Percentiles rank a stretch among this genome's conserved stretches.
Conservation (phyloP, 2,888 invertebrate species). For the Amphimallon solstitiale region DNA sequence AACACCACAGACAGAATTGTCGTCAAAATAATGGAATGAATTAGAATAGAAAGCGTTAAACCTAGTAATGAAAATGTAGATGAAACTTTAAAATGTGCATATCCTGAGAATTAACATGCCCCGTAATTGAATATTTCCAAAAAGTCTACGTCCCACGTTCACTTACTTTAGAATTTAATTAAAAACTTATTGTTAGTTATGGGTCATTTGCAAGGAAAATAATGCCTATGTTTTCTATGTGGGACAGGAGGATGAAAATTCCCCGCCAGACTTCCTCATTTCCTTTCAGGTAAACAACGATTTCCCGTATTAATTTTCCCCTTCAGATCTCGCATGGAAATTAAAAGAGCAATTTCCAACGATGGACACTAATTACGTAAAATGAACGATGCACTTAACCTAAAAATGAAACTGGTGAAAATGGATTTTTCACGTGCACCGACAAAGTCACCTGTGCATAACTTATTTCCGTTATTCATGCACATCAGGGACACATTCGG, state of each 20-base stretch:
- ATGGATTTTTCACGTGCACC: too few species aligned
- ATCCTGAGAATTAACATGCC: not conserved
- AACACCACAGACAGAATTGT: too few species aligned
- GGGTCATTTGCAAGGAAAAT: not conserved
- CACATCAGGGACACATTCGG: too few species aligned
- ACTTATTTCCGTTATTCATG: too few species aligned
- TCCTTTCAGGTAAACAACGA: not conserved
- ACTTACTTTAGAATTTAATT: not conserved
- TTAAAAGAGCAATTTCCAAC: slow-evolving; percentile 9
- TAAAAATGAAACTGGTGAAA: not conserved
- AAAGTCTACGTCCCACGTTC: not conserved
- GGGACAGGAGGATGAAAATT: not conserved
- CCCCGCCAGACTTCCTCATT: not conserved
- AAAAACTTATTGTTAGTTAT: not conserved
- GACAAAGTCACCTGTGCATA: too few species aligned
- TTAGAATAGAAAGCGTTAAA: too few species aligned
- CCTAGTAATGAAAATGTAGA: too few species aligned
- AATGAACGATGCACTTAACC: not conserved
- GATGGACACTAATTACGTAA: not conserved
- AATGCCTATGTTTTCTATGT: not conserved
- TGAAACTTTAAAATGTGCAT: too few species aligned
- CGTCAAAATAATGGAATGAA: too few species aligned
- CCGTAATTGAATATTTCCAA: not conserved
- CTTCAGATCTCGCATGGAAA: not conserved
- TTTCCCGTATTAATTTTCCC: not conserved